These are phyloP conservation scores for Papilio demoleus DNA, from an alignment of 2,888 invertebrate species.

Conservation along the genomic window DNA sequence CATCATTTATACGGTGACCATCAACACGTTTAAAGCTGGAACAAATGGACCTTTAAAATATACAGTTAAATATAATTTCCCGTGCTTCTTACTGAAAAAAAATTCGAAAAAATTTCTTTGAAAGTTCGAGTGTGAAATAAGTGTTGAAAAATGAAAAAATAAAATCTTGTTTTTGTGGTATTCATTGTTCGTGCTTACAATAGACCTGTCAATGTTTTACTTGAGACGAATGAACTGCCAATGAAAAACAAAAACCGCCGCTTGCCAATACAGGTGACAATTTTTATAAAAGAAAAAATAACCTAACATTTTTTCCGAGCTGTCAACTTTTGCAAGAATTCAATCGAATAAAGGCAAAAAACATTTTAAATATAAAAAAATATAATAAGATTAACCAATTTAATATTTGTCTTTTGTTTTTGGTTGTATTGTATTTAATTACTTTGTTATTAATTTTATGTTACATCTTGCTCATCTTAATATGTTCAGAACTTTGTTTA, in stretches of 20 bases:
- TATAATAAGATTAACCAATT: background rate
- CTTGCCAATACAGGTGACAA: constrained; percentile 46
- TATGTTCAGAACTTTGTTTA: background rate
- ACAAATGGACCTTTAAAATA: background rate
- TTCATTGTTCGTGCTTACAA: constrained; percentile 74
- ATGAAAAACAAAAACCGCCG: constrained; percentile 59
- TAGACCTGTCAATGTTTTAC: constrained; percentile 78
- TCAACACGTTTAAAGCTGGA: background rate
- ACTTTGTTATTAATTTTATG: background rate
- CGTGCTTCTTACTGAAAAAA: background rate
- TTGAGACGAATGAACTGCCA: constrained; percentile 72
- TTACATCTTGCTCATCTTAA: background rate
- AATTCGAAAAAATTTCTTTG: background rate
- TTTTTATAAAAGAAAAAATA: constrained; percentile 42
- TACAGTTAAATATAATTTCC: background rate
- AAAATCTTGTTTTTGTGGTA: constrained; percentile 58
- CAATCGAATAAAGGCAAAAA: background rate
- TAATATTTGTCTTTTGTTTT: background rate
- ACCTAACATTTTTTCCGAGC: constrained; percentile 20
- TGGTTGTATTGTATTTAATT: background rate
- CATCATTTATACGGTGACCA: background rate
- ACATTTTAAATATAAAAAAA: background rate
- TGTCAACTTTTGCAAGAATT: constrained; percentile 23
- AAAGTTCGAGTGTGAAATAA: background rate
- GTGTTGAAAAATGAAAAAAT: constrained; percentile 44